phyloP scores from a whole-genome alignment of 64 coral and sea anemone species.

The Montipora cactus region DNA sequence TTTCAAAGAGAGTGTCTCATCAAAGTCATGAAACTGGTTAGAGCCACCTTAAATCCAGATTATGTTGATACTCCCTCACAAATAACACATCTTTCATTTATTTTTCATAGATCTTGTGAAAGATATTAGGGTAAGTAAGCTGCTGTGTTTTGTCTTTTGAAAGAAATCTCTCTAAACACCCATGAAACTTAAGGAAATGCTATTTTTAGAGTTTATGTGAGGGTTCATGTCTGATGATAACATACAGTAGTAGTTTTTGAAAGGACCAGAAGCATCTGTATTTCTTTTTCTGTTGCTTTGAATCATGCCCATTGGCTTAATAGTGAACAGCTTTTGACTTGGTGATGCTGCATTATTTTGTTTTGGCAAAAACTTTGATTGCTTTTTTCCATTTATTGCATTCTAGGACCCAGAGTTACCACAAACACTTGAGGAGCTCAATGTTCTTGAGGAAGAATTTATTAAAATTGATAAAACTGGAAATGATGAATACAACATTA shows the following conservation, averaged over 20 bases:
- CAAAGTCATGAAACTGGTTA: too few species aligned
- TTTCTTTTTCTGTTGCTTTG: too few species aligned
- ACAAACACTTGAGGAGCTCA: conserved; percentile 90
- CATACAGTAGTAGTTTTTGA: too few species aligned
- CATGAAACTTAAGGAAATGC: background rate
- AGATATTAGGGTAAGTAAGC: conserved; percentile 72
- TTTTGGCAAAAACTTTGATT: background rate
- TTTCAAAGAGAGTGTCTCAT: too few species aligned
- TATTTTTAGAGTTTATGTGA: too few species aligned
- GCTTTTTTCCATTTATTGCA: background rate
- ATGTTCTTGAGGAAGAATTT: conserved; percentile 83
- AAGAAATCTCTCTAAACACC: background rate
- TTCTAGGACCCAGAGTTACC: conserved; percentile 96
- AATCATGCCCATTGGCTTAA: too few species aligned
- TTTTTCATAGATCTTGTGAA: conserved; percentile 73
- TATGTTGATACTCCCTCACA: too few species aligned
- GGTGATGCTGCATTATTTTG: too few species aligned
- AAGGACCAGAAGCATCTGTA: too few species aligned
- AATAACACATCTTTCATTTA: conserved; percentile 3
- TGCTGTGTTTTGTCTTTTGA: background rate
- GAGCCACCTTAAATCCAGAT: too few species aligned
- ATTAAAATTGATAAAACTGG: conserved; percentile 73
- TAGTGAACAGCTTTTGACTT: too few species aligned
- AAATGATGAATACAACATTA: conserved; percentile 67
- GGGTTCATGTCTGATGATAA: too few species aligned